Evolutionary conservation across 2,797 vertebrate genomes (phyloP), one percentile per base, ranked within the genome.

Genomic region (Hydrophis major): DNA sequence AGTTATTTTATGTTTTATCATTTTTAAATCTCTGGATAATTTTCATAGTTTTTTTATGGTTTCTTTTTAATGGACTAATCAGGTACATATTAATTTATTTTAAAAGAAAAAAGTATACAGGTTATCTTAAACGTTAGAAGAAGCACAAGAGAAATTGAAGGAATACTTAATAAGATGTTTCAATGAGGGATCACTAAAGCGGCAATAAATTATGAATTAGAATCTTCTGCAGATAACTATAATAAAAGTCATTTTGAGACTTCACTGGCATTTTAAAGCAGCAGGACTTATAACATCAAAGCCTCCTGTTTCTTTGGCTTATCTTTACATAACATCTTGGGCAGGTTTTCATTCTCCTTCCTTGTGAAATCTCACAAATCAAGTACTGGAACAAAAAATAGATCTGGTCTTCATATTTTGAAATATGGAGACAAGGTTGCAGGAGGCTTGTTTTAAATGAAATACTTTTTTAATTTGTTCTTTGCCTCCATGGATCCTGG

Each of bases 401-500:
- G 3, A 47, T 32, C 55, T 60, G 13, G 13, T 78, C 28, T 37
- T 37, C 86, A 91, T 61, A 55, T 10, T 94, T 28, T 8, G 90
- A 94, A 55, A 25, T 91, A 95, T 94, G 37, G n/a, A 94, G 59
- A 60, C 18, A 91, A 93, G 28, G 1, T 12, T 88, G 78, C 78
- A 92, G 88, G 94, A 94, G 4, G 14, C 91, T 92, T 92, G 61
- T 56, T 95, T 94, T 47, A 50, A 14, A 90, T 74, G 13, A 13
- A 63, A 92, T 89, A 42, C 28, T 53, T 63, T 53, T 93, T 95
- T 94, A 93, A 93, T 47, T 83, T 83, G 94, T 94, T 95, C 90
- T 96, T 95, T 95, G 92, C 92, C 60, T 95, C 87, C 93, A 86
- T 25, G 89, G 94, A 94, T 95, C 93, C 95, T 94, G 90, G 92